Percentiles rank a stretch among this genome's conserved stretches.
phyloP scores from a whole-genome alignment of 2,888 invertebrate species.

The Morpho helenor region DNA sequence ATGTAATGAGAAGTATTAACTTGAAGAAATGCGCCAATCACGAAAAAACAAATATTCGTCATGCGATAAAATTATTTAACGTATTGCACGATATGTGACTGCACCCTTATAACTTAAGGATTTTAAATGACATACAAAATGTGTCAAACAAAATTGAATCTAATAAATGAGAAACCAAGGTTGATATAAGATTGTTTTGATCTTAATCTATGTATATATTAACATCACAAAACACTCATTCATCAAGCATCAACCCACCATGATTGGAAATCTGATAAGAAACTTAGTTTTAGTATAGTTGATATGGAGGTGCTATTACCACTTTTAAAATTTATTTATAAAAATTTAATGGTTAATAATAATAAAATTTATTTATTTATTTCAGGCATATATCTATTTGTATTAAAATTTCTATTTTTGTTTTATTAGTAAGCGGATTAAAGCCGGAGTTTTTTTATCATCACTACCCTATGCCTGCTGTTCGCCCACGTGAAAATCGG shows the following conservation, averaged over 20 bases:
- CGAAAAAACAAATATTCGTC: slow-evolving; percentile 10
- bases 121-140: not conserved
- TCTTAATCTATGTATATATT: slow-evolving; percentile 41
- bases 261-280: slow-evolving; percentile 59
- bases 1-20: slow-evolving; percentile 17
- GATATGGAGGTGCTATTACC: slow-evolving; percentile 42
- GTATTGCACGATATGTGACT: slow-evolving; percentile 16
- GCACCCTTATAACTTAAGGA: not conserved
- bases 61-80: slow-evolving; percentile 16
- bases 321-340: not conserved
- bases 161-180: not conserved
- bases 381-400: too few species aligned
- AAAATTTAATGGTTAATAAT: too few species aligned
- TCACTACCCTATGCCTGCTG: too few species aligned
- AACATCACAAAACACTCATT: slow-evolving; percentile 75
- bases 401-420: too few species aligned
- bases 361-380: too few species aligned
- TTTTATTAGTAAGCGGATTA: too few species aligned
- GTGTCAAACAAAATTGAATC: not conserved
- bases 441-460: too few species aligned
- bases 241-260: slow-evolving; percentile 63
- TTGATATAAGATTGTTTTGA: slow-evolving; percentile 14
- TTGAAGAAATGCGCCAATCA: slow-evolving; percentile 9
- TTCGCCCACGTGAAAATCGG: too few species aligned
- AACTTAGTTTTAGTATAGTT: slow-evolving; percentile 33